These are phyloP conservation scores for Selene dorsalis DNA, from an alignment of 2,797 vertebrate genomes.

Conservation along the genomic window DNA sequence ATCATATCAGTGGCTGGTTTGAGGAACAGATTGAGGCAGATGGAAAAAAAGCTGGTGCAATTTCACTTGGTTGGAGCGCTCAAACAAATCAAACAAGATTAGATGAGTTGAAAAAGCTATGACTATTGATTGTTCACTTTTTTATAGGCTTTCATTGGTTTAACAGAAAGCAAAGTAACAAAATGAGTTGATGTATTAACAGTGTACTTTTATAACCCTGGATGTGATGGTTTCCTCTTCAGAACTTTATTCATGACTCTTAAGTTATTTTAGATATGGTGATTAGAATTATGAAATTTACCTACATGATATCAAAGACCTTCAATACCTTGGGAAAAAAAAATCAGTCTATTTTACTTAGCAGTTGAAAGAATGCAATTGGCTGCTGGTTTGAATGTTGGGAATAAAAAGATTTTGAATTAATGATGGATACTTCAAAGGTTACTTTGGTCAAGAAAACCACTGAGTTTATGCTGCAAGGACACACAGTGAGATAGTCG, in stretches of 20 bases:
- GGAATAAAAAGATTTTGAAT: constrained; percentile 2
- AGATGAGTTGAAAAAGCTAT: neutral
- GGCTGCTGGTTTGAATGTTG: neutral
- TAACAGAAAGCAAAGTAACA: neutral
- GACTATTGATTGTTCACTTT: neutral
- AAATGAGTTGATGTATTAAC: neutral
- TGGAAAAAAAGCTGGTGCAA: neutral
- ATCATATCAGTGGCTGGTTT: neutral
- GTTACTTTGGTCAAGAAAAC: constrained; percentile 10
- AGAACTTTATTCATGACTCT: neutral
- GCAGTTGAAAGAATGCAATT: constrained; percentile 4
- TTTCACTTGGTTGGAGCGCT: neutral
- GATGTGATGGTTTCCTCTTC: neutral
- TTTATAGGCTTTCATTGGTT: neutral
- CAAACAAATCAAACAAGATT: neutral
- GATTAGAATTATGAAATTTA: neutral
- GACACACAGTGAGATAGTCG: neutral
- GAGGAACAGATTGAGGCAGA: neutral
- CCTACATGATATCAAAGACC: neutral
- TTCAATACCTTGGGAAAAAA: neutral
- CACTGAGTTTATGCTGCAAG: neutral
- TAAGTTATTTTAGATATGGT: neutral
- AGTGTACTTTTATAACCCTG: neutral
- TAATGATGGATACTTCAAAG: constrained; percentile 30
- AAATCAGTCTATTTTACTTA: neutral